Percentiles rank a stretch among this genome's conserved stretches.
These are phyloP conservation scores for Luscinia megarhynchos DNA, from an alignment of 2,797 vertebrate species.

Conservation along the genomic window DNA sequence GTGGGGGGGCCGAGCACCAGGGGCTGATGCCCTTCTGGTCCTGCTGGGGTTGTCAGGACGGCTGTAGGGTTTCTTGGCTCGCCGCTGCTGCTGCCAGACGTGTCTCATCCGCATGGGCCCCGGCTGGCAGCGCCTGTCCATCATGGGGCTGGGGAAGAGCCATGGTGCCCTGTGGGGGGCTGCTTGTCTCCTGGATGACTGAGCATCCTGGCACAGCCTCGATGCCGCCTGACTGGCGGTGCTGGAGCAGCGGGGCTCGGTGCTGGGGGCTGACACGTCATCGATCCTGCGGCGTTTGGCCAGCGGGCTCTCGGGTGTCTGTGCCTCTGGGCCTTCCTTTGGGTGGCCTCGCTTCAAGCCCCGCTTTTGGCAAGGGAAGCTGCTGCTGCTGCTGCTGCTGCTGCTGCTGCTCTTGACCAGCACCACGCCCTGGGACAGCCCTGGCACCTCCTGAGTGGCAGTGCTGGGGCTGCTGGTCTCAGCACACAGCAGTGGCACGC, in stretches of 20 bases:
- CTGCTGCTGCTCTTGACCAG: neutral
- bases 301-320: fast-evolving
- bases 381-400: neutral
- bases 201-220: neutral
- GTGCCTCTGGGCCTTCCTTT: fast-evolving
- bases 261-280: fast-evolving
- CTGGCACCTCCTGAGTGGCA: fast-evolving
- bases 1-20: fast-evolving
- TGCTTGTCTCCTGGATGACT: fast-evolving
- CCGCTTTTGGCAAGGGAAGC: fast-evolving
- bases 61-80: neutral
- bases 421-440: fast-evolving
- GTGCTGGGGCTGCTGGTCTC: neutral
- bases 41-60: neutral
- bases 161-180: fast-evolving
- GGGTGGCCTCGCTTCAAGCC: neutral
- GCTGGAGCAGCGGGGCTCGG: neutral
- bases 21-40: neutral
- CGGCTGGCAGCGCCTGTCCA: neutral
- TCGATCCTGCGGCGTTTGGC: neutral
- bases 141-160: fast-evolving
- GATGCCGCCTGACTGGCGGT: fast-evolving
- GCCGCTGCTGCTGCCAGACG: neutral
- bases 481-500: fast-evolving
- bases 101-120: fast-evolving